Evolutionary conservation across 2,113 vertebrate genomes (phyloP), one percentile per base, ranked within the genome.

Genomic region (Raphicerus campestris): DNA sequence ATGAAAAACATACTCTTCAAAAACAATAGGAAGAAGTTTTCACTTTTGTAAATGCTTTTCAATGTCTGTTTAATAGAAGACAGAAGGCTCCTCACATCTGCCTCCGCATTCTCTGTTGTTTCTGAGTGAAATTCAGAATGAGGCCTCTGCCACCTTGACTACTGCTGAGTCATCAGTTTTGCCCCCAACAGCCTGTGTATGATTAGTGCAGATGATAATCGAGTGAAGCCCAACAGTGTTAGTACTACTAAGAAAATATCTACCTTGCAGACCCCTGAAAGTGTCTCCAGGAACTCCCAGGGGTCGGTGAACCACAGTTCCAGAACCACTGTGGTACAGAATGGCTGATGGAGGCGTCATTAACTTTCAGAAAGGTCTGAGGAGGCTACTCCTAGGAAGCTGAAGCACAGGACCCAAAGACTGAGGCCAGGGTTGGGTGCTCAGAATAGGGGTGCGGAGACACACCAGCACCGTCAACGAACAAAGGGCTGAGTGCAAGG

Each of bases 61-160:
- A 20, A 39, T 10, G 24, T 86, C 55, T 53, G 11, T 17, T 51
- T 47, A 35, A 28, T 2, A 55, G 7, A 42, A 20, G 13, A 7
- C 61, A 80, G 35, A 10, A 3, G 32, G 49, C 6, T 2, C 49
- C 42, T 56, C 53, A 0, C 1, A 32, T 10, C 70, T 39, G 73
- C 42, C n/a, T 19, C 35, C 8, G 56, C 39, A 24, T 17, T 47
- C 30, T 63, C 30, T 2, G n/a, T 4, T 16, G 51, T 3, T 75
- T 39, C 6, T 1, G 32, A n/a, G 45, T 17, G 47, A 35, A 35
- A 6, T 13, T 3, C 3, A 1, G 24, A 28, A 9, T 0, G 24
- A 3, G 2, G 11, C 22, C 56, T 60, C 61, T 1, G 14, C 70
- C 17, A 5, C 8, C 17, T 0, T 0, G 35, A 6, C 7, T 5